Evolutionary conservation across 2,797 vertebrate genomes (phyloP), one percentile per base, ranked within the genome.

Genomic region (Lagodon rhomboides): DNA sequence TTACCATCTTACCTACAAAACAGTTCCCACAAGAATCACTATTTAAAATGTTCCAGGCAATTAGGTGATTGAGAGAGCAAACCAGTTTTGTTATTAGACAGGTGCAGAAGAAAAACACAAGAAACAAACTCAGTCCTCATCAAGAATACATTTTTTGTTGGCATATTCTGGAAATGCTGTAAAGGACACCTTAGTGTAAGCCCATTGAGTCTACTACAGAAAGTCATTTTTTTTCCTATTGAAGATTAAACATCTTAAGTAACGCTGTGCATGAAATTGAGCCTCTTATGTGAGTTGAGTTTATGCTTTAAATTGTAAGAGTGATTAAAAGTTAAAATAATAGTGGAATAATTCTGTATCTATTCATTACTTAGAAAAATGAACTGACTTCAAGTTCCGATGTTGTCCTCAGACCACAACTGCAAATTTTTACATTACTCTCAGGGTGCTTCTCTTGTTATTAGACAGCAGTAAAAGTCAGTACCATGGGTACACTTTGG

Each of bases 11-110:
- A 68, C 62, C 78, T 76, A 59, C 69, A 79, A 68, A 58, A 73
- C 47, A 74, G 75, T 87, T 90, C 72, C 62, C 62, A 70, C 65
- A 78, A 86, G 72, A 89, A 82, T 83, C 73, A 59, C 78, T 81
- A 73, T 86, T 88, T 88, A 70, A 81, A 22, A 91, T 90, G 90
- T 94, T 92, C 85, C 89, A 85, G 84, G 68, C 86, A 88, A 93
- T 93, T 91, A 93, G 84, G 67, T 91, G 71, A 92, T 88, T 89
- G 80, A 89, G 73, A 78, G 82, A 84, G 86, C 67, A 87, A 79
- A 90, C 87, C 75, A 73, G 64, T 85, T 87, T 91, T 17, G 51
- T 79, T 88, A 92, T 93, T 83, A 91, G 73, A 85, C 67, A 49
- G 71, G 71, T 83, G 81, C 75, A 75, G 82, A 82, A 72, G 76